Percentiles rank a stretch among this genome's conserved stretches.
phyloP scores from a whole-genome alignment of 2,797 vertebrate species.

The Lycodopsis pacificus region DNA sequence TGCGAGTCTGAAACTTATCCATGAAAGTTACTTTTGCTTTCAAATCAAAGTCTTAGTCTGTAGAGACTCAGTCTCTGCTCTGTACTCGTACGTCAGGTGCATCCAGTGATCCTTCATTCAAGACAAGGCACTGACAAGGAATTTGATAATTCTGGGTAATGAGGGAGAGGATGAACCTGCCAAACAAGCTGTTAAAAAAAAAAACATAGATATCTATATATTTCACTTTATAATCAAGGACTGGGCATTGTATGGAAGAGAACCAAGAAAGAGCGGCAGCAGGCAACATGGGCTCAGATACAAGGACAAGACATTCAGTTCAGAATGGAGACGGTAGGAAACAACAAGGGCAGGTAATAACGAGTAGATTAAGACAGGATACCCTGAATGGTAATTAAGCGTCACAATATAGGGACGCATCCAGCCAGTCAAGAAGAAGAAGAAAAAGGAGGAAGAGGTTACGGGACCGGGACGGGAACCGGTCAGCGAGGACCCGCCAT shows the following conservation, averaged over 20 bases:
- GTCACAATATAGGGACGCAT: background rate
- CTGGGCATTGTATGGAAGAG: background rate
- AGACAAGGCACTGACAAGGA: background rate
- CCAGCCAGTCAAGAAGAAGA: background rate
- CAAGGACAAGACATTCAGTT: background rate
- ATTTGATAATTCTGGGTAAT: background rate
- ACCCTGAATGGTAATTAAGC: too few relatives aligned
- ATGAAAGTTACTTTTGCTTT: too few relatives aligned
- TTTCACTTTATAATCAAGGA: background rate
- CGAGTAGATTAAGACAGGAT: background rate
- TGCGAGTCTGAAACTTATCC: too few relatives aligned
- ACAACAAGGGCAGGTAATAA: background rate
- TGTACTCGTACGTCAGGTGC: background rate
- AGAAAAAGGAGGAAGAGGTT: background rate
- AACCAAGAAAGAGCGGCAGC: background rate
- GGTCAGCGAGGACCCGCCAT: background rate
- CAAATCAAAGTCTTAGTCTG: background rate
- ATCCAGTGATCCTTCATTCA: background rate
- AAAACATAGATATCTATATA: background rate
- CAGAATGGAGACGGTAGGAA: background rate
- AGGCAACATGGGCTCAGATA: background rate
- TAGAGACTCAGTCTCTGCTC: background rate
- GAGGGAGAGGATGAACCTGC: background rate
- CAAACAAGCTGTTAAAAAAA: background rate
- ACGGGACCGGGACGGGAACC: background rate